These are phyloP conservation scores for Drosophila ficusphila DNA, from an alignment of 1,140 invertebrate species.

Conservation along the genomic window DNA sequence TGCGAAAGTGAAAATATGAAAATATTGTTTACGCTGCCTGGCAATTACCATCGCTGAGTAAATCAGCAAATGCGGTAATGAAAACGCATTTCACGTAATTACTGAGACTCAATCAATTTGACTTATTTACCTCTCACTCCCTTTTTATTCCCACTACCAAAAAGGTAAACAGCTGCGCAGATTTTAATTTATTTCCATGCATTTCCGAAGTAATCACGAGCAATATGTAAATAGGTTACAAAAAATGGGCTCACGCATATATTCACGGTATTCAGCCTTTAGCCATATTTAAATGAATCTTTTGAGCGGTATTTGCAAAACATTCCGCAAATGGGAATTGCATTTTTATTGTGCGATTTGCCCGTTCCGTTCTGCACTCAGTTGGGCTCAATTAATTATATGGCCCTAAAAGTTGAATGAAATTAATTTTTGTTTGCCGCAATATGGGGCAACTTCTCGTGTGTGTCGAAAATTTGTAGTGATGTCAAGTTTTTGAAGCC, in stretches of 20 bases:
- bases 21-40: conserved; percentile 14
- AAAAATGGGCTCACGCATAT: background rate
- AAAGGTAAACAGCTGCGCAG: conserved; percentile 27
- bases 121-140: conserved; percentile 26
- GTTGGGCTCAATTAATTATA: conserved; percentile 57
- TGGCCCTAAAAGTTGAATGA: conserved; percentile 41
- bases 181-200: conserved; percentile 48
- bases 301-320: conserved; percentile 26
- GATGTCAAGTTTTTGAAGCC: conserved; percentile 42
- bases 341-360: conserved; percentile 22
- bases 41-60: conserved; percentile 22
- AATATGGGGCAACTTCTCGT: conserved; percentile 11
- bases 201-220: conserved; percentile 34
- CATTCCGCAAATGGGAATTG: conserved; percentile 38
- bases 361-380: background rate
- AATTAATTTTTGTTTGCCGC: conserved; percentile 29
- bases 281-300: conserved; percentile 22
- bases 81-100: conserved; percentile 36
- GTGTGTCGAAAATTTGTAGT: conserved; percentile 37
- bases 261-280: background rate
- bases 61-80: conserved; percentile 19
- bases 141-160: background rate
- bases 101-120: conserved; percentile 33
- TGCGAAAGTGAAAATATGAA: conserved; percentile 4
- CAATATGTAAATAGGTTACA: conserved; percentile 41